Evolutionary conservation across 2,113 vertebrate genomes (phyloP), one percentile per base, ranked within the genome.

Genomic region (Apodemus sylvaticus): DNA sequence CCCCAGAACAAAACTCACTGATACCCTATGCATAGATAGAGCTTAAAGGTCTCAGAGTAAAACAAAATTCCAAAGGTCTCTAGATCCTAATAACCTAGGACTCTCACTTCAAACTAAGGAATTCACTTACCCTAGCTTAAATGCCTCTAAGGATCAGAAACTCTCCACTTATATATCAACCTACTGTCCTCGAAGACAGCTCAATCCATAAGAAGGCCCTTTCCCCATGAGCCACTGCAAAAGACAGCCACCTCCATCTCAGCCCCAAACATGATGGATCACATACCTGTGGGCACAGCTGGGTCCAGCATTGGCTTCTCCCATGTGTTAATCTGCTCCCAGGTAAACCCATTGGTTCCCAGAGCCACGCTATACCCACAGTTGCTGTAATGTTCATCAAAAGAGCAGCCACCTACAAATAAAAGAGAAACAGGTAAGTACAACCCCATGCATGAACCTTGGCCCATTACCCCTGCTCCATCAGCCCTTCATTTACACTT

Each of bases 271-370:
- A 48, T 34, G 36, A 62, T 4, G 8, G 53, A 29, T 78, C 3
- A 95, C 98, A 16, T 98, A 99, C 99, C 99, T 91, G 99, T 99
- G 64, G 99, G 99, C 91, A 99, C 98, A 14, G 99, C 99, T 2
- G 99, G 99, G 90, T 99, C 99, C 98, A 99, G 98, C 64, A 99
- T 99, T 60, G 99, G 99, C 81, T 99, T 99, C 92, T 99, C 99
- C 99, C 99, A 99, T 29, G 99, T 99, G 98, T 99, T 99, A 97
- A 99, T 99, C 98, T 99, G 99, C 97, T 99, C 99, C 99, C 99
- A 99, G 85, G 99, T 99, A 98, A 99, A 99, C 95, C 99, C 99
- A 98, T 99, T 99, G 98, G 99, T 99, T 97, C 99, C 99, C 93
- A 99, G 98, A 89, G 99, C 99, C 92, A 99, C 99, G 0, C 99